Conservation (phyloP, 2,113 vertebrate genomes). For the Fukomys damarensis region DNA sequence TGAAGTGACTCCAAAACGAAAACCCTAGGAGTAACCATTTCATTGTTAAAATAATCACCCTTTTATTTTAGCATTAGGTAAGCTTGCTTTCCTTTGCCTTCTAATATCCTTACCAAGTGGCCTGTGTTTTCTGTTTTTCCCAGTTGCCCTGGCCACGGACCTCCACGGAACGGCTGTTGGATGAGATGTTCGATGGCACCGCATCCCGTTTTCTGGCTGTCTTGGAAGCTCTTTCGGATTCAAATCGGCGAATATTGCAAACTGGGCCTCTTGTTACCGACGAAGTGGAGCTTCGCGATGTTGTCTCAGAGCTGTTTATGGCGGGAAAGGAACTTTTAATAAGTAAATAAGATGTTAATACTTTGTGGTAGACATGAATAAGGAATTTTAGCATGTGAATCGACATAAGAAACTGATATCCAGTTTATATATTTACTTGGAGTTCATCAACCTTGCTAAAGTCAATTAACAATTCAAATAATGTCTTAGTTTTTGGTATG, state of each 20-base stretch:
- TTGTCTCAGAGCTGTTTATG: constrained; percentile 91
- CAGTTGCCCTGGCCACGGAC: constrained; percentile 91
- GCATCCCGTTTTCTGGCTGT: constrained; percentile 92
- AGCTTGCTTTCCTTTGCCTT: constrained; percentile 13
- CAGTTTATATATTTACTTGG: not conserved
- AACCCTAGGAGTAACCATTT: not conserved
- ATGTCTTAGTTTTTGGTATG: not conserved
- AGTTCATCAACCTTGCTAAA: not conserved
- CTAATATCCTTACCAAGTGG: not conserved
- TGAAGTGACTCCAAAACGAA: not conserved
- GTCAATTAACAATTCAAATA: not conserved
- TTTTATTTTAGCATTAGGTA: not conserved
- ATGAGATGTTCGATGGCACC: constrained; percentile 89
- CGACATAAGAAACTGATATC: not conserved
- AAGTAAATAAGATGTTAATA: constrained; percentile 84
- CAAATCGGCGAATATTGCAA: constrained; percentile 83
- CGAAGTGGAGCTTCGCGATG: constrained; percentile 88
- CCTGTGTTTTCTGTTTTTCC: not conserved
- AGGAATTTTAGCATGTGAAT: not conserved
- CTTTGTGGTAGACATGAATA: not conserved
- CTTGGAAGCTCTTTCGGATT: constrained; percentile 91
- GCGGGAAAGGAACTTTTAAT: constrained; percentile 93
- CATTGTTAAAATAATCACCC: not conserved
- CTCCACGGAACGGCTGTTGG: constrained; percentile 88
- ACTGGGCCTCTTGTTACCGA: constrained; percentile 85